These are phyloP conservation scores for Hiodon alosoides DNA, from an alignment of 2,113 vertebrate species.

Conservation along the genomic window DNA sequence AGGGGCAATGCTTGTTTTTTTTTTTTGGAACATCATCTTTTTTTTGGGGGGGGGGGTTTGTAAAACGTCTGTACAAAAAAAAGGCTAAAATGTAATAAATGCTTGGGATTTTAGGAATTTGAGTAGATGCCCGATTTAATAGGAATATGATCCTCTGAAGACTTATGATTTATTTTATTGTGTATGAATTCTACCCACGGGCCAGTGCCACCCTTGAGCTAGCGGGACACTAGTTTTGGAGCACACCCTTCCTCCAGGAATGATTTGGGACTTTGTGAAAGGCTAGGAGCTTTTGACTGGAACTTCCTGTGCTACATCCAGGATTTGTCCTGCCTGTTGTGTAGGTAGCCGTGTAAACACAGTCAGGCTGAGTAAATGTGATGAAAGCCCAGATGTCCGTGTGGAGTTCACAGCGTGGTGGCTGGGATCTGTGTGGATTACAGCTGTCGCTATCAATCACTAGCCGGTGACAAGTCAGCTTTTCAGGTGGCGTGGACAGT, in stretches of 20 bases:
- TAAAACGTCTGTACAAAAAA: too few species aligned
- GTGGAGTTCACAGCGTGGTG: not conserved
- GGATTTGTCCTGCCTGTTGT: constrained; percentile 10
- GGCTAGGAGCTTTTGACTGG: not conserved
- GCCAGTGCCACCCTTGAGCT: too few species aligned
- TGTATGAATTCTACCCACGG: too few species aligned
- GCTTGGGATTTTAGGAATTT: too few species aligned
- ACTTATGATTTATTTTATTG: too few species aligned
- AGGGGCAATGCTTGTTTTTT: too few species aligned
- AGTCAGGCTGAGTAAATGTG: not conserved
- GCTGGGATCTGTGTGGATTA: constrained; percentile 15
- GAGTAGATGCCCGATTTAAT: too few species aligned
- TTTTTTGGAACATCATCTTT: too few species aligned
- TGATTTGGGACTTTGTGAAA: constrained; percentile 13
- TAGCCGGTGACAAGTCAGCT: constrained; percentile 26
- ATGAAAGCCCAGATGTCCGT: not conserved
- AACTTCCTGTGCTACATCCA: constrained; percentile 12
- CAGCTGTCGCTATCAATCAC: constrained; percentile 23
- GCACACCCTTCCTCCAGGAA: constrained; percentile 15
- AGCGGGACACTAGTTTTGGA: too few species aligned
- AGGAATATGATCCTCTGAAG: too few species aligned
- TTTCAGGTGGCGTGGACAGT: constrained; percentile 34
- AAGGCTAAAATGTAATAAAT: too few species aligned
- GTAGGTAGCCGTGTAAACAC: not conserved
- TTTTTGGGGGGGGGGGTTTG: too few species aligned